phyloP scores from a whole-genome alignment of 64 coral and sea anemone species.

The Stichodactyla mertensii region DNA sequence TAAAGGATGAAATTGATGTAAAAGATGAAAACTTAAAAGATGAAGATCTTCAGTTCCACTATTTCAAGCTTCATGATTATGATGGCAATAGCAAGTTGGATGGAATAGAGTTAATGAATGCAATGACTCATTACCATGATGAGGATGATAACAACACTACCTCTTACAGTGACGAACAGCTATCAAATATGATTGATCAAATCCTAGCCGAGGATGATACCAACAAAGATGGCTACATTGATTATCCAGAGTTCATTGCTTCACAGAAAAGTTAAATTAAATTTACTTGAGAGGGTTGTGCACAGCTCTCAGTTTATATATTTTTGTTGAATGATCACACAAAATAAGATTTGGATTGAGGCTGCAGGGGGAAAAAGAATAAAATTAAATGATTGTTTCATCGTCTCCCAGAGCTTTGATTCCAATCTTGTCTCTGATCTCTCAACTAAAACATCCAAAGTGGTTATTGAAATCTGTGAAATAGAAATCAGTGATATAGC shows the following conservation, averaged over 20 bases:
- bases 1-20: slow-evolving; percentile 93
- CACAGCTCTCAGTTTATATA: too few species aligned
- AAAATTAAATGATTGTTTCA: too few species aligned
- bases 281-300: background rate
- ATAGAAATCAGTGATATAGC: too few species aligned
- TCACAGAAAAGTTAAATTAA: slow-evolving; percentile 79
- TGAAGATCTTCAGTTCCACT: slow-evolving; percentile 95
- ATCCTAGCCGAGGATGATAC: slow-evolving; percentile 92
- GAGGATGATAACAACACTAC: slow-evolving; percentile 56
- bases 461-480: too few species aligned
- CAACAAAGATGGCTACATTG: slow-evolving; percentile 98
- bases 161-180: slow-evolving; percentile 74
- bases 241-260: slow-evolving; percentile 95
- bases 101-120: slow-evolving; percentile 95
- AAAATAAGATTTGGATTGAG: too few species aligned
- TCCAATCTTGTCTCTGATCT: too few species aligned
- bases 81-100: slow-evolving; percentile 95
- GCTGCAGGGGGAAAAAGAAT: too few species aligned
- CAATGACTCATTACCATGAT: slow-evolving; percentile 98
- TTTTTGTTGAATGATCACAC: too few species aligned
- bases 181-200: slow-evolving; percentile 91
- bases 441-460: too few species aligned
- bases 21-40: slow-evolving; percentile 95
- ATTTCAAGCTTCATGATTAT: slow-evolving; percentile 97
- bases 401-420: too few species aligned